phyloP scores from a whole-genome alignment of 92 coral and sea anemone species.

The Palythoa caribaeorum region DNA sequence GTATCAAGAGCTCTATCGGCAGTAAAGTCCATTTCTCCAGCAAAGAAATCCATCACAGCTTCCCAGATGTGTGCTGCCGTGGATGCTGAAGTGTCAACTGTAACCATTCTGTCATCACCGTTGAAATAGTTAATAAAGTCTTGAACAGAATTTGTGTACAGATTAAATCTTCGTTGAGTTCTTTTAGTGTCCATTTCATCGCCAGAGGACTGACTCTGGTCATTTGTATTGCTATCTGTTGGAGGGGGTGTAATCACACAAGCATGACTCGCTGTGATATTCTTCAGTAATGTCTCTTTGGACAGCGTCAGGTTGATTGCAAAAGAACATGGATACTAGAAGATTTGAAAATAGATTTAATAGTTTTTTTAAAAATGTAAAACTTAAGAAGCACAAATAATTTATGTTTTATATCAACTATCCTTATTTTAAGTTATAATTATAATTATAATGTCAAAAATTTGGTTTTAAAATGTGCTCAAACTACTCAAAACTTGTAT shows the following conservation, averaged over 20 bases:
- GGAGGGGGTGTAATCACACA: conserved; percentile 72
- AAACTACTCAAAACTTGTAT: too few relatives aligned
- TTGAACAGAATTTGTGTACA: conserved; percentile 78
- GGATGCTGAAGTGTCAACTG: conserved; percentile 83
- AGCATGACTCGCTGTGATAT: conserved; percentile 84
- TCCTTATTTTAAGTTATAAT: too few relatives aligned
- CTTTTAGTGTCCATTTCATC: conserved; percentile 92
- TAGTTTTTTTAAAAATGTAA: too few relatives aligned
- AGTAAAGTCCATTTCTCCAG: conserved; percentile 89
- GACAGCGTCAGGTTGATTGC: conserved; percentile 84
- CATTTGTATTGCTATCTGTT: conserved; percentile 63
- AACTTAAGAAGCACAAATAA: too few relatives aligned
- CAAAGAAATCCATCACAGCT: conserved; percentile 88
- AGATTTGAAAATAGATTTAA: neutral
- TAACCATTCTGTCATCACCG: conserved; percentile 70
- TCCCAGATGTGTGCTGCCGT: conserved; percentile 88
- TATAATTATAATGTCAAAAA: too few relatives aligned
- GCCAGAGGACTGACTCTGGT: conserved; percentile 70
- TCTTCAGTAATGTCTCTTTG: conserved; percentile 71
- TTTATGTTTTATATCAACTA: too few relatives aligned
- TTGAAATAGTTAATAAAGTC: conserved; percentile 78
- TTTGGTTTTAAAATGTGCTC: too few relatives aligned
- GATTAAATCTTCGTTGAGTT: conserved; percentile 82
- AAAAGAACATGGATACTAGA: conserved; percentile 88
- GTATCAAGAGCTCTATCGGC: conserved; percentile 81